phyloP scores from a whole-genome alignment of 2,113 vertebrate genomes.

The Geococcyx californianus region DNA sequence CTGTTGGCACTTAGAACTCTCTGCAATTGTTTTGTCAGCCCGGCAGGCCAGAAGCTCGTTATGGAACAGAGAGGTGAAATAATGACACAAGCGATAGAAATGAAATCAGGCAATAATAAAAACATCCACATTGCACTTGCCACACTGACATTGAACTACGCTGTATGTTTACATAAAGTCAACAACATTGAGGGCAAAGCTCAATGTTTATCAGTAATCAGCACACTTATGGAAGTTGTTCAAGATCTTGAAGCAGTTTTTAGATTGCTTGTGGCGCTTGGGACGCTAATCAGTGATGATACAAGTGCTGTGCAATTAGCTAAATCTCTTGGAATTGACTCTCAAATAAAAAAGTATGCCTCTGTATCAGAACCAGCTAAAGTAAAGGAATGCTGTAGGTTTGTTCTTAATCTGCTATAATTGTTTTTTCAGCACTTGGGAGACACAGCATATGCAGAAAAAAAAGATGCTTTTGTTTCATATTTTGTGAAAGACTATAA shows the following conservation, averaged over 20 bases:
- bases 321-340: slow-evolving; percentile 89
- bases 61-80: slow-evolving; percentile 89
- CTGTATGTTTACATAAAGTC: slow-evolving; percentile 86
- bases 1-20: slow-evolving; percentile 92
- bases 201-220: slow-evolving; percentile 94
- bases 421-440: not conserved
- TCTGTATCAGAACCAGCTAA: slow-evolving; percentile 91
- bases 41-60: slow-evolving; percentile 86
- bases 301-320: slow-evolving; percentile 89
- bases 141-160: slow-evolving; percentile 92
- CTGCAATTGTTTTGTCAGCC: slow-evolving; percentile 92
- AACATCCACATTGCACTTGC: slow-evolving; percentile 95
- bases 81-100: slow-evolving; percentile 87
- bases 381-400: slow-evolving; percentile 92
- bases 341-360: slow-evolving; percentile 92
- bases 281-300: slow-evolving; percentile 91
- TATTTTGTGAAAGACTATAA: slow-evolving; percentile 63
- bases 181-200: slow-evolving; percentile 93
- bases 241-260: slow-evolving; percentile 96
- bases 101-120: slow-evolving; percentile 88
- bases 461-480: slow-evolving; percentile 9
- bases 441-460: slow-evolving; percentile 19
- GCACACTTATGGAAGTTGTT: slow-evolving; percentile 90
- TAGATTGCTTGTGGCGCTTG: slow-evolving; percentile 94
- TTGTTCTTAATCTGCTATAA: slow-evolving; percentile 91